Base-by-base conservation (phyloP, 2,888 invertebrate genomes). In the Platycheirus rosarum region DNA sequence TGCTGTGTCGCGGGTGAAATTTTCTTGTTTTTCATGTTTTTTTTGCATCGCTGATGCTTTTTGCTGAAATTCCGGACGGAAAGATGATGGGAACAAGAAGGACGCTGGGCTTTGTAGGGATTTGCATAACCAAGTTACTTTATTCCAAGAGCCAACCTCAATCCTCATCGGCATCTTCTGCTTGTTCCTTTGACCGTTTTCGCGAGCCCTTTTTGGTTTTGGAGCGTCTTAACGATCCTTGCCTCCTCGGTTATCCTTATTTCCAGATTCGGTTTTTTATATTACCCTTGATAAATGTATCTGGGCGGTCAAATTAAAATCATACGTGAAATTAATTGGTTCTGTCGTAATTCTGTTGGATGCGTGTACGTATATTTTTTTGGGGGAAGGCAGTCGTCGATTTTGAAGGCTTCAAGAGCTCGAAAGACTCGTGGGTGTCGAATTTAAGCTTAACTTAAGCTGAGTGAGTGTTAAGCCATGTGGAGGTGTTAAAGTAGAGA, bases 1-100 rank as follows among this genome's bases (percentile, higher is more conserved):
- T 79, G 79, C 63, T 69, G 75, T 69, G 69, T 75, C 79, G 79
- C 65, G 76, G 76, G 62, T 66, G 71, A 77, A 77, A 71, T 77
- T 82, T 82, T 82, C 82, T 82, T 82, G 82, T 82, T 77, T 77
- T 82, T 77, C 82, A 57, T 84, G 79, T 80, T 80, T 75, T 42
- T n/a, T 9, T 32, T 26, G 48, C n/a, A n/a, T 60, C 13, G 4
- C n/a, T n/a, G 29, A 40, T 55, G 55, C 9, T 55, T 57, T n/a
- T 53, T 14, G 1, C 32, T 40, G 20, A 68, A 75, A 80, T 75
- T 65, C 75, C 76, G 14, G 49, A 29, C 14, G 6, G 32, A 4
- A 40, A 18, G 65, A 71, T 42, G 65, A 40, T 48, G 57, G 35
- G 60, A 44, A 44, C 14, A 76, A 46, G 55, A 76, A 51, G 69